Evolutionary conservation across 2,797 vertebrate species (phyloP).

Genomic region (Rousettus madagascariensis): DNA sequence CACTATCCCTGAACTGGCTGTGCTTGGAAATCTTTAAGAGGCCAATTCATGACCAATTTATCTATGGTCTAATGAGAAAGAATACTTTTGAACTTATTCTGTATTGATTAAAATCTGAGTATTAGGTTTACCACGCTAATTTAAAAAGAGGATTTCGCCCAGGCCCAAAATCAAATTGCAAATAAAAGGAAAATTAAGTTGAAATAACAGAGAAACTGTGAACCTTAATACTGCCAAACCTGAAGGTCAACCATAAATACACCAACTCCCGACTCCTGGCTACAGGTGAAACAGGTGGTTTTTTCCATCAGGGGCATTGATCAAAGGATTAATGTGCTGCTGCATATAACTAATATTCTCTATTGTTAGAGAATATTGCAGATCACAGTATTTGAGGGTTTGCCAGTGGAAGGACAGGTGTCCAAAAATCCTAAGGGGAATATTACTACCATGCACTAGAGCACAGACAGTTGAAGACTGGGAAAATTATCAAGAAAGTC

Average conservation of each 20-base stretch:
- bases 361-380: neutral
- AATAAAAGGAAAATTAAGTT: constrained; percentile 42
- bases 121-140: neutral
- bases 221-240: constrained; percentile 18
- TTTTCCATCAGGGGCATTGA: neutral
- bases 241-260: neutral
- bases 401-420: neutral
- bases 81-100: constrained; percentile 25
- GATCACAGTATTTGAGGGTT: neutral
- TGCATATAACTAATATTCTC: constrained; percentile 2
- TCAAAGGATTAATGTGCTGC: neutral
- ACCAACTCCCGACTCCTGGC: neutral
- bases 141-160: constrained; percentile 38
- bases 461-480: neutral
- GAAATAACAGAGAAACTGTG: constrained; percentile 23
- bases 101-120: neutral
- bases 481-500: neutral
- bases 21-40: constrained; percentile 40
- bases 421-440: constrained; percentile 29
- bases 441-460: neutral
- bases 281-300: neutral
- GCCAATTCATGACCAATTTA: constrained; percentile 1
- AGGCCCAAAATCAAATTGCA: constrained; percentile 30
- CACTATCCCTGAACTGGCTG: neutral
- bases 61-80: neutral